Evolutionary conservation across 2,888 invertebrate species (phyloP), one percentile per base, ranked within the genome.

Genomic region (Acronicta alni): DNA sequence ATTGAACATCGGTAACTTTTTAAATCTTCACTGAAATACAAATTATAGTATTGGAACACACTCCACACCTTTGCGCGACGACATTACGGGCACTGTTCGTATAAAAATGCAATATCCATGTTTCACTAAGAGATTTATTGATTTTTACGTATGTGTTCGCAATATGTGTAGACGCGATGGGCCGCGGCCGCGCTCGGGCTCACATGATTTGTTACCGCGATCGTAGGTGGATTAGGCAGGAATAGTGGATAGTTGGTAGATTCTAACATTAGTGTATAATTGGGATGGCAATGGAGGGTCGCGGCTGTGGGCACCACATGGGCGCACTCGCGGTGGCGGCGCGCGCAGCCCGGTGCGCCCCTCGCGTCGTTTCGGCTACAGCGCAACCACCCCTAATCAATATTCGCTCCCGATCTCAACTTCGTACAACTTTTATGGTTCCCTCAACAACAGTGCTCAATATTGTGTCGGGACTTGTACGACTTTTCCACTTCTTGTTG

Each of bases 1-100:
- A 91, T 94, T 94, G 89, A 95, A 94, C 94, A 94, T 94, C 91
- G 85, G 89, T 84, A 85, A 76, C 86, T 85, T 85, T 81, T 83
- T 82, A 81, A 81, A 80, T 72, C 80, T 82, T 75, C 91, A 89
- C 93, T 93, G 93, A 86, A 92, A 92, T 83, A 84, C 80, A 89
- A 92, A 89, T 35, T 83, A 88, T 89, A 91, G 90, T 85, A 77
- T 78, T 85, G 86, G 85, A 83, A 79, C 77, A 83, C 90, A 88
- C 85, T 85, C 73, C 71, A 81, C 82, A 75, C 75, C 74, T 66
- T 51, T 61, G 68, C 75, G 69, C 65, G 67, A 69, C 73, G 76
- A 82, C 81, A 85, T 84, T 60, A 74, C 77, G 57, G 69, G 67
- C 79, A 81, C 79, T 81, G 75, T 78, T 74, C 70, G 64, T 76